phyloP scores from a whole-genome alignment of 1,140 invertebrate genomes.

The Chymomyza costata region DNA sequence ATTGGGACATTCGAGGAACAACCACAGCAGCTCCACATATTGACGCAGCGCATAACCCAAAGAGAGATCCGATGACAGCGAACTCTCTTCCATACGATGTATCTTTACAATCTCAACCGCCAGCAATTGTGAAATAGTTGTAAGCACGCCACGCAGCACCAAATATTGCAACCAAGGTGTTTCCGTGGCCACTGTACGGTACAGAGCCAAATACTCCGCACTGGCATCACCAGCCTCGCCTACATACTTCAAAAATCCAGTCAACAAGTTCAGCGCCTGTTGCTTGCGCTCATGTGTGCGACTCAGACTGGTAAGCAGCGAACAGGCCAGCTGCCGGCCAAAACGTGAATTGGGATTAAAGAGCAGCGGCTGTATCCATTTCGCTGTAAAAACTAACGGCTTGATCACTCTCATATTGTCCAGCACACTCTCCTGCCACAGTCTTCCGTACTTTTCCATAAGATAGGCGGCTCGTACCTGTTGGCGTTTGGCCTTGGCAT shows the following conservation, averaged over 20 bases:
- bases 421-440: constrained; percentile 77
- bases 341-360: constrained; percentile 93
- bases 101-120: constrained; percentile 91
- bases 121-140: constrained; percentile 89
- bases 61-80: constrained; percentile 93
- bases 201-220: constrained; percentile 92
- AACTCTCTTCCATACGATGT: constrained; percentile 91
- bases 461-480: constrained; percentile 80
- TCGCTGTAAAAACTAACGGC: constrained; percentile 75
- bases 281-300: constrained; percentile 74
- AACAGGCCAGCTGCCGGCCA: constrained; percentile 91
- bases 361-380: constrained; percentile 92
- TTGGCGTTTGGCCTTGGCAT: constrained; percentile 35
- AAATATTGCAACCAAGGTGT: constrained; percentile 95
- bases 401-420: constrained; percentile 52
- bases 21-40: constrained; percentile 89
- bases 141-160: constrained; percentile 89
- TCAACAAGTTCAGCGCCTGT: constrained; percentile 89
- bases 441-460: constrained; percentile 85
- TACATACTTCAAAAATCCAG: constrained; percentile 90
- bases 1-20: constrained; percentile 87
- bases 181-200: constrained; percentile 88
- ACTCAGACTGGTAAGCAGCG: constrained; percentile 88
- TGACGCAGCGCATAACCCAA: constrained; percentile 93
- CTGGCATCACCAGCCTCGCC: constrained; percentile 91